Conservation (phyloP, 1,140 invertebrate species). For the Araneus ventricosus region DNA sequence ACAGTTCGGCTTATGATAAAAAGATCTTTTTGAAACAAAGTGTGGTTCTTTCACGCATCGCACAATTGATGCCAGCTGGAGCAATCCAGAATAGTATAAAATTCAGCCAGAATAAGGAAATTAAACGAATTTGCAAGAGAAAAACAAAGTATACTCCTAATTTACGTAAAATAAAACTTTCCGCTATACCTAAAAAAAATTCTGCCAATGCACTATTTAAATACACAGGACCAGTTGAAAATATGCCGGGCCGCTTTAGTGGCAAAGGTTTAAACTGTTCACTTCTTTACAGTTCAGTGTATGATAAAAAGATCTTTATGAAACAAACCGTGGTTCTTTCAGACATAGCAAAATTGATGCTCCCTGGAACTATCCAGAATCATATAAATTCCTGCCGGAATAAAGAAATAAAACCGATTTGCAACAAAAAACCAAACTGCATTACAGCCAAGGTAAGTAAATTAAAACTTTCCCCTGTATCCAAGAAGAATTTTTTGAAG, state of each 20-base stretch:
- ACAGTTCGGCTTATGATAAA: not conserved
- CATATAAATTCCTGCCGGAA: not conserved
- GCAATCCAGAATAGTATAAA: not conserved
- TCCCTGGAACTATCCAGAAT: not conserved
- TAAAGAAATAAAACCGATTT: too few species aligned
- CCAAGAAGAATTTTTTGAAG: not conserved
- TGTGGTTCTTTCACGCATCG: not conserved
- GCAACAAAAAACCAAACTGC: not conserved
- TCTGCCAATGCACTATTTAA: not conserved
- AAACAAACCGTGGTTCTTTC: not conserved
- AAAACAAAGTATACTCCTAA: not conserved
- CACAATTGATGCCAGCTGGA: not conserved
- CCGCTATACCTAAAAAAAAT: not conserved
- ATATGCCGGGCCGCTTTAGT: not conserved
- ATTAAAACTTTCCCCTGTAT: not conserved
- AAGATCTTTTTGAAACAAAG: not conserved
- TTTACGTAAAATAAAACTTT: not conserved
- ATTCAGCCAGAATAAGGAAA: not conserved
- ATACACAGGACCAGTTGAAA: not conserved
- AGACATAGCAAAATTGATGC: not conserved
- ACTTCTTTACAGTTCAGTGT: not conserved
- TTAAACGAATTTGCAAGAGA: not conserved
- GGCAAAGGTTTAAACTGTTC: not conserved
- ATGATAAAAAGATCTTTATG: not conserved
- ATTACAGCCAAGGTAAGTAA: not conserved